A percentile compares a stretch with the other conserved stretches of the same genome.
These are phyloP conservation scores for Suillia variegata DNA, from an alignment of 2,888 invertebrate genomes.

Conservation along the genomic window DNA sequence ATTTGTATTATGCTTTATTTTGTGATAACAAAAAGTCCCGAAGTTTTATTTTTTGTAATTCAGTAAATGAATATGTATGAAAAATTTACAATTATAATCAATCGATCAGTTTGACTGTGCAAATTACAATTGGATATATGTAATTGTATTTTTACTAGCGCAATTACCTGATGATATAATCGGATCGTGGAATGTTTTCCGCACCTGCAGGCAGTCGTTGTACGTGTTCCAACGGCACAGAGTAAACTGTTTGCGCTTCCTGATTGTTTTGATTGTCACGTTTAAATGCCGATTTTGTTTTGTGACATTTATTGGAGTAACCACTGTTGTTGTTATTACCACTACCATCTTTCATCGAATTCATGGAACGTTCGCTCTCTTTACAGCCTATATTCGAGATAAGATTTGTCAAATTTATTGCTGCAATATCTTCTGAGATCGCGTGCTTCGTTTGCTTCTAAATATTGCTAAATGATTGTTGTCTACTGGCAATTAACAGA, in stretches of 20 bases:
- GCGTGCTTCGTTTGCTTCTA: too few species aligned
- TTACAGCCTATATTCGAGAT: slow-evolving; percentile 15
- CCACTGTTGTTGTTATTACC: slow-evolving; percentile 3
- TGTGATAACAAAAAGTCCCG: too few species aligned
- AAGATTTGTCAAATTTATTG: slow-evolving; percentile 21
- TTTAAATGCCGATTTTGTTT: slow-evolving; percentile 3
- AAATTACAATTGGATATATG: too few species aligned
- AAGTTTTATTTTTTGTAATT: too few species aligned
- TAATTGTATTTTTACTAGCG: too few species aligned
- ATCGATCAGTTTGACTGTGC: too few species aligned
- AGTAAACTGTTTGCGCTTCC: slow-evolving; percentile 33
- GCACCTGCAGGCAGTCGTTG: slow-evolving; percentile 23
- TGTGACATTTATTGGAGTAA: slow-evolving; percentile 8
- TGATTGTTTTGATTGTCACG: slow-evolving; percentile 11
- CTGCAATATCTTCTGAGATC: too few species aligned
- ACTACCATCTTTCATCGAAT: slow-evolving; percentile 4
- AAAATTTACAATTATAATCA: too few species aligned
- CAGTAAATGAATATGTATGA: too few species aligned
- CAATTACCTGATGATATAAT: slow-evolving; percentile 10
- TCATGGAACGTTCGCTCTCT: slow-evolving; percentile 18
- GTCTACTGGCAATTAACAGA: too few species aligned
- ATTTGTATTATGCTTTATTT: too few species aligned
- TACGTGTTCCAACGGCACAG: slow-evolving; percentile 24
- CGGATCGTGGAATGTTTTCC: slow-evolving; percentile 9
- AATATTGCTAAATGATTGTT: too few species aligned